Conservation (phyloP, 2,797 vertebrate genomes). For the Chrysolophus pictus region DNA sequence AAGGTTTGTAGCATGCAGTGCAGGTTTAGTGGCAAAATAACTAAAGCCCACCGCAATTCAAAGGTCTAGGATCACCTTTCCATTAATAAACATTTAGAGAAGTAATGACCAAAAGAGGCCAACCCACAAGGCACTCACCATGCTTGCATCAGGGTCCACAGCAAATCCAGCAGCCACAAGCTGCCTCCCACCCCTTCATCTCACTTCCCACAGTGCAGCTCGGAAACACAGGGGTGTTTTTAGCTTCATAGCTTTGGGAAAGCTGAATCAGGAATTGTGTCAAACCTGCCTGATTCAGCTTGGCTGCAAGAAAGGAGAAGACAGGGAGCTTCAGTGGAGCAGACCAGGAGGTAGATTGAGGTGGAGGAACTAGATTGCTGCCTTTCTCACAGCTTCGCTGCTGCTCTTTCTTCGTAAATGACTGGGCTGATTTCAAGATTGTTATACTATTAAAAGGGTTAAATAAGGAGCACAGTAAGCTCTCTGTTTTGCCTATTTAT, state of each 20-base stretch:
- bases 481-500: background rate
- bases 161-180: background rate
- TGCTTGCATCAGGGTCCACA: background rate
- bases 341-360: background rate
- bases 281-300: background rate
- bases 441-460: background rate
- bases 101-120: fast-evolving
- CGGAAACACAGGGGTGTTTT: fast-evolving
- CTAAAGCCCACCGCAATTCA: background rate
- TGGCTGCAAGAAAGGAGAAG: background rate
- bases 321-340: background rate
- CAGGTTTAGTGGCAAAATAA: background rate
- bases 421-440: background rate
- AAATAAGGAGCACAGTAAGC: background rate
- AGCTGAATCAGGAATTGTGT: background rate
- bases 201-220: background rate
- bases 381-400: background rate
- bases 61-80: background rate
- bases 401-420: background rate
- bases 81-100: background rate
- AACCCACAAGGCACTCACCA: background rate
- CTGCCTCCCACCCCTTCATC: background rate
- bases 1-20: background rate
- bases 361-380: background rate
- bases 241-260: background rate